Evolutionary conservation across 2,888 invertebrate species (phyloP), one percentile per base, ranked within the genome.

Genomic region (Anoplius nigerrimus): DNA sequence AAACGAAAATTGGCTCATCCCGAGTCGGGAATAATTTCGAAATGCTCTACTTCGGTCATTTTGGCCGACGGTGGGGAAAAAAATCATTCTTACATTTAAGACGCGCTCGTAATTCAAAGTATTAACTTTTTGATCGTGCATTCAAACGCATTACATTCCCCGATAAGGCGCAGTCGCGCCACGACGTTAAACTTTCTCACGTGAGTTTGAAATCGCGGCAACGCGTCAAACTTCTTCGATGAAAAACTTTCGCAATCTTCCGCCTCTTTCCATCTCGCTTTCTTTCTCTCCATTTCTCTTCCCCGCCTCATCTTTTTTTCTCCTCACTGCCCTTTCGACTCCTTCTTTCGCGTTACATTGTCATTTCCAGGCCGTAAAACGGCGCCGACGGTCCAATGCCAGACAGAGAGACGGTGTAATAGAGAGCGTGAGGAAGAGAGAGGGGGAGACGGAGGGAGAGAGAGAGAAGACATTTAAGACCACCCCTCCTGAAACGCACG

Each of bases 191-290:
- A 27, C 51, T 51, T 62, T 16, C 21, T 2, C 48, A 51, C 65
- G 71, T 72, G 74, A 80, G 78, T 69, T 81, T 67, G 76, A 76
- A 79, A 80, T 81, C 80, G 76, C 73, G 21, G 69, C 75, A 76
- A 76, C 79, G 79, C 75, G 73, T 75, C 64, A 58, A 79, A 80
- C 72, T 76, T 78, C 71, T 68, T 69, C 73, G 72, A 78, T 79
- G 80, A 82, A 78, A 81, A 83, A 84, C 73, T 83, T 84, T 81
- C 76, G 71, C 81, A 76, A 83, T 83, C 78, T 77, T 72, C 43
- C 61, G 46, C 58, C 58, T 54, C 61, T 65, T 46, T 59, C 51
- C 61, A 61, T 66, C 59, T 58, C 54, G 52, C 53, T 22, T 64
- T 42, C 56, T 18, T 55, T 66, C 56, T 51, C 46, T 62, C 45